phyloP scores from a whole-genome alignment of 2,797 vertebrate species.

The Pachyuromys duprasi region DNA sequence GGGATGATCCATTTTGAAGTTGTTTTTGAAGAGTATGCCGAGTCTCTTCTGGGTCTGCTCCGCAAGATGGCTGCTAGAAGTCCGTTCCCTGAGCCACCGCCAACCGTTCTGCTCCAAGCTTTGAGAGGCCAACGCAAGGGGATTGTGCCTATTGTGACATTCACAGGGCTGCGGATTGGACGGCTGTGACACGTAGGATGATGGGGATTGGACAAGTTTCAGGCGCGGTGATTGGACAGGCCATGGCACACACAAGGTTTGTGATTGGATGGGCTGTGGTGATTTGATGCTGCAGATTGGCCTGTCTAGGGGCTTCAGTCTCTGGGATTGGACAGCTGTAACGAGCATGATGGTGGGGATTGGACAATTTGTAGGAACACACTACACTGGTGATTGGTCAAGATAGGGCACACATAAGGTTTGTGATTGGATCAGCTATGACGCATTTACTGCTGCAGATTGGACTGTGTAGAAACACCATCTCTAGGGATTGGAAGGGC shows the following conservation, averaged over 20 bases:
- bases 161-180: background rate
- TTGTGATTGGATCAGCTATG: background rate
- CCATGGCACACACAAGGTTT: no score
- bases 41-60: no score
- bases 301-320: background rate
- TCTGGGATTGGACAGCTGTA: background rate
- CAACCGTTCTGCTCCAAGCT: background rate
- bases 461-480: background rate
- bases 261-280: background rate
- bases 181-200: background rate
- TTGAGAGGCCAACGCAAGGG: background rate
- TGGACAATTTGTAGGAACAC: background rate
- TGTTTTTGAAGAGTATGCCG: no score
- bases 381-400: background rate
- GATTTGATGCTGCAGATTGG: background rate
- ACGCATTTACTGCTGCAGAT: background rate
- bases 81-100: accelerated
- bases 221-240: background rate
- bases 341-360: background rate
- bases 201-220: background rate
- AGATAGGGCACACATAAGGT: background rate
- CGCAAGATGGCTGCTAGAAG: accelerated
- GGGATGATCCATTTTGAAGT: background rate
- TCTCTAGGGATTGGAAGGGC: background rate
- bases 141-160: background rate